These are phyloP conservation scores for Engraulis encrasicolus DNA, from an alignment of 2,113 vertebrate species.

Conservation along the genomic window DNA sequence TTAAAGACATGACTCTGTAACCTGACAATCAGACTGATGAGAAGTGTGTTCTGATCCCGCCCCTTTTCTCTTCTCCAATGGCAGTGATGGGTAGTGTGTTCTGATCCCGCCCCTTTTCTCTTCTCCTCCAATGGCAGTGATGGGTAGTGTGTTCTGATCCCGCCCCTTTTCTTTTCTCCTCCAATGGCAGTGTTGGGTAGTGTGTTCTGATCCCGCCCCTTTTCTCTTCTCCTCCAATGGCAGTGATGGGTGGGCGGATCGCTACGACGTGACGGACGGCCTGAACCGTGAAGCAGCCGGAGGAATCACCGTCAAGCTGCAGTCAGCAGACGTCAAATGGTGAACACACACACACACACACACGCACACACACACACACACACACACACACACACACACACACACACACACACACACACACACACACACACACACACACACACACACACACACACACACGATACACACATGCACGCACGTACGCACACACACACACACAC, in stretches of 20 bases:
- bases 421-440: neutral
- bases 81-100: too few species aligned
- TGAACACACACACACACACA: neutral
- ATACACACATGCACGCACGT: too few species aligned
- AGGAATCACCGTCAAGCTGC: slow-evolving; percentile 98
- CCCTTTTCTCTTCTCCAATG: too few species aligned
- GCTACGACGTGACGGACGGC: slow-evolving; percentile 95
- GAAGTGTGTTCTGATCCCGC: too few species aligned
- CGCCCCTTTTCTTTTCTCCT: neutral
- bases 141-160: too few species aligned
- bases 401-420: neutral
- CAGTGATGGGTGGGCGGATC: slow-evolving; percentile 98
- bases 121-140: too few species aligned
- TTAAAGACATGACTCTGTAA: too few species aligned
- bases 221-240: slow-evolving; percentile 36
- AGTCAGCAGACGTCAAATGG: slow-evolving; percentile 96
- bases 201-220: slow-evolving; percentile 6
- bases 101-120: too few species aligned
- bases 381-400: slow-evolving; percentile 2
- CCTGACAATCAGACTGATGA: too few species aligned
- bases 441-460: too few species aligned
- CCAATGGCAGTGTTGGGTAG: slow-evolving; percentile 89
- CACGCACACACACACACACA: neutral
- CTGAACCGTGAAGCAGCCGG: slow-evolving; percentile 91
- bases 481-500: too few species aligned